phyloP scores from a whole-genome alignment of 2,113 vertebrate species.

The Clinocottus analis region DNA sequence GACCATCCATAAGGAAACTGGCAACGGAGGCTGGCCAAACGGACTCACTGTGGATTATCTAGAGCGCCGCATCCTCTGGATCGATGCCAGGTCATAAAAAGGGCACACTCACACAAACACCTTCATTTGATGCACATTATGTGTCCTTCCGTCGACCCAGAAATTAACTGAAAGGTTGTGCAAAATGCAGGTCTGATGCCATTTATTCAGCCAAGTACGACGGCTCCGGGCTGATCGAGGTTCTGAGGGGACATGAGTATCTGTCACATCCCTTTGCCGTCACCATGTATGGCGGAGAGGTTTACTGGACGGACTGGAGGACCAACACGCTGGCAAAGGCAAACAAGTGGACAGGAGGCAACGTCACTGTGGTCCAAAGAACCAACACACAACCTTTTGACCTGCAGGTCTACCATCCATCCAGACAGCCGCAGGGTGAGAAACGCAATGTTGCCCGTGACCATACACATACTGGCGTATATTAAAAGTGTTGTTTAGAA shows the following conservation, averaged over 20 bases:
- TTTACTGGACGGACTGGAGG: conserved; percentile 99
- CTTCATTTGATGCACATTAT: not conserved
- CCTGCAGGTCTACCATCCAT: conserved; percentile 97
- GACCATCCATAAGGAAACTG: conserved; percentile 95
- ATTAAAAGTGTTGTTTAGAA: not conserved
- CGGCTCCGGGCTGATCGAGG: conserved; percentile 96
- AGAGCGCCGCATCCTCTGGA: conserved; percentile 97
- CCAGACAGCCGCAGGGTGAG: conserved; percentile 94
- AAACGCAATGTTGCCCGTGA: not conserved
- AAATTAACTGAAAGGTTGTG: not conserved
- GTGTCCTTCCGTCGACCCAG: not conserved
- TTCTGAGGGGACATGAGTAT: conserved; percentile 95
- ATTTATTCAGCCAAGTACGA: conserved; percentile 97
- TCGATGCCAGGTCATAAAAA: conserved; percentile 89
- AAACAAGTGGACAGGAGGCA: conserved; percentile 98
- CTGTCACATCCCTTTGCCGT: conserved; percentile 96
- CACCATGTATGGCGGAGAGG: conserved; percentile 95
- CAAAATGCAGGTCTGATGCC: conserved; percentile 89
- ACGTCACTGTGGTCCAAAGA: conserved; percentile 95
- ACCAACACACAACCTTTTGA: conserved; percentile 98
- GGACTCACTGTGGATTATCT: conserved; percentile 97
- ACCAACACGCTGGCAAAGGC: conserved; percentile 97
- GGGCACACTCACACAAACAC: not conserved
- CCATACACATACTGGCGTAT: not conserved
- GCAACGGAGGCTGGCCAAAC: conserved; percentile 96